These are phyloP conservation scores for Platysteira castanea DNA, from an alignment of 2,113 vertebrate genomes.

Conservation along the genomic window DNA sequence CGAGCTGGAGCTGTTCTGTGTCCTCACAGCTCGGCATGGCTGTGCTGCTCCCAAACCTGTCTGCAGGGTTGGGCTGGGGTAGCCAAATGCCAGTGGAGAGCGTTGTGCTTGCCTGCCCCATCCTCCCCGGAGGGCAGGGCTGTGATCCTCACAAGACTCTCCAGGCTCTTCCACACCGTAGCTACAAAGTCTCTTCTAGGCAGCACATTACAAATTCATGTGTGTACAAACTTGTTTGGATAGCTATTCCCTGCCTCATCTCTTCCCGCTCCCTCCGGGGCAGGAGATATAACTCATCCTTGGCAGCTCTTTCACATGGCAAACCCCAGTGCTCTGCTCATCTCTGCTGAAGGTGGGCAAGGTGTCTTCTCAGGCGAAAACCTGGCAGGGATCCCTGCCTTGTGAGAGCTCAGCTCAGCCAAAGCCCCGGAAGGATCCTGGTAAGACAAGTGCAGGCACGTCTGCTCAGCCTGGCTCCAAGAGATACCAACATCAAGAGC, in stretches of 20 bases:
- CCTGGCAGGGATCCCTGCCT: neutral
- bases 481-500: neutral
- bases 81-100: neutral
- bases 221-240: slow-evolving; percentile 58
- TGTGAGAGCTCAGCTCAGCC: neutral
- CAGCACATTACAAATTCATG: neutral
- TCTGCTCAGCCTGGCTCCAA: neutral
- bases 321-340: neutral
- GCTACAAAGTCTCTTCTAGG: neutral
- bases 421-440: slow-evolving; percentile 2
- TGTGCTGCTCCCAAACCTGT: neutral
- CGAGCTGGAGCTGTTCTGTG: neutral
- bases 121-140: neutral
- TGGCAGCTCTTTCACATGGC: neutral
- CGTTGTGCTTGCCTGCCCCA: neutral
- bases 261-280: neutral
- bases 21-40: neutral
- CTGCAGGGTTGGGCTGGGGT: neutral
- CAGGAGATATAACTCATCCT: neutral
- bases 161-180: neutral
- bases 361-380: neutral
- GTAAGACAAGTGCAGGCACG: slow-evolving; percentile 1
- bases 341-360: slow-evolving; percentile 26
- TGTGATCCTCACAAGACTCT: neutral
- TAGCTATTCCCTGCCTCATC: neutral